These are phyloP conservation scores for Girardinus metallicus DNA, from an alignment of 2,797 vertebrate genomes.

Conservation along the genomic window DNA sequence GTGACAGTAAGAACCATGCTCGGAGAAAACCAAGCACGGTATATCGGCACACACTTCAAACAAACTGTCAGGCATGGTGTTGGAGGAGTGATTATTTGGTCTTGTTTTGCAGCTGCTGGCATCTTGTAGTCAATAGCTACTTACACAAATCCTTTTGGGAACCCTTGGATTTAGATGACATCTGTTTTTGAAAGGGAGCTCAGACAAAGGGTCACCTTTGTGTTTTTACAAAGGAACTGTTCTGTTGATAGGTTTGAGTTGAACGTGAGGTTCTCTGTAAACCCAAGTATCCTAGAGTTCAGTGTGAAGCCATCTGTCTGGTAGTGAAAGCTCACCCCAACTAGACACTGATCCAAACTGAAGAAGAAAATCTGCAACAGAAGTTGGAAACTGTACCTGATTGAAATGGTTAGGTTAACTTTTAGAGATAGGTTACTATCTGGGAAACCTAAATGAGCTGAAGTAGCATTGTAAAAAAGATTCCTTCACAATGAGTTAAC, in stretches of 20 bases:
- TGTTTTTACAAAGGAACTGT: background rate
- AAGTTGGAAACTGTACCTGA: background rate
- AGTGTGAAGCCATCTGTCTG: background rate
- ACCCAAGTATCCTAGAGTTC: background rate
- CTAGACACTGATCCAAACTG: background rate
- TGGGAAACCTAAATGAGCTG: background rate
- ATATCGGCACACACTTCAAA: background rate
- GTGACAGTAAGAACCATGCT: background rate
- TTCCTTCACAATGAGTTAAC: background rate
- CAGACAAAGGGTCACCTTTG: background rate
- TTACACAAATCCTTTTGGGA: background rate
- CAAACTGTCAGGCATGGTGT: background rate
- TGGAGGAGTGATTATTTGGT: background rate
- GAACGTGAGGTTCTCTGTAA: background rate
- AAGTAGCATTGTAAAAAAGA: background rate
- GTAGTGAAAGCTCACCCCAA: background rate
- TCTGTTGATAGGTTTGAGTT: background rate
- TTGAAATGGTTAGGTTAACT: background rate
- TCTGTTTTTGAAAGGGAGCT: background rate
- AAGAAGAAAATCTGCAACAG: background rate
- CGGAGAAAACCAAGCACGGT: background rate
- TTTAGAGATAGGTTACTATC: background rate
- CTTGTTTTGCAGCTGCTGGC: background rate
- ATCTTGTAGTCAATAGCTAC: background rate
- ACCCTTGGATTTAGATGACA: background rate